Percentiles rank a stretch among this genome's conserved stretches.
phyloP scores from a whole-genome alignment of 2,888 invertebrate species.

The Eristalis tenax region DNA sequence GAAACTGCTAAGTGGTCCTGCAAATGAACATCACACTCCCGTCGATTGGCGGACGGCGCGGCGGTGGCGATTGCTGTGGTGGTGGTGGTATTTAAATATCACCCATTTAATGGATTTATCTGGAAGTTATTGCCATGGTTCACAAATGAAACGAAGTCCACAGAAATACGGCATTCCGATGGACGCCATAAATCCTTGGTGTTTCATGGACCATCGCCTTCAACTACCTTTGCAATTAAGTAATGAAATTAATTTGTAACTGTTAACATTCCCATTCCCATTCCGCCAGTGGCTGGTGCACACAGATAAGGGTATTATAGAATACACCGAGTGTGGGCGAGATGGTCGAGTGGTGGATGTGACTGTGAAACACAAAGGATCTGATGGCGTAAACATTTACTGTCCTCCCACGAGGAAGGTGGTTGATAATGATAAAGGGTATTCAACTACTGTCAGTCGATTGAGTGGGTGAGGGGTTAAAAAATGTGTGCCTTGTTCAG shows the following conservation, averaged over 20 bases:
- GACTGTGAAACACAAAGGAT: conserved; percentile 2
- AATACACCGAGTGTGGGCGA: no score
- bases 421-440: neutral
- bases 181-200: neutral
- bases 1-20: neutral
- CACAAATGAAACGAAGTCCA: neutral
- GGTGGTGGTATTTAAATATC: neutral
- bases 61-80: no score
- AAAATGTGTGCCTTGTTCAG: neutral
- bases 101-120: neutral
- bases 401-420: neutral
- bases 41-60: neutral
- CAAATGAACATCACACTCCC: neutral
- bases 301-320: conserved; percentile 16
- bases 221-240: conserved; percentile 13
- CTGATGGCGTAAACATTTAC: neutral
- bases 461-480: no score
- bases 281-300: neutral
- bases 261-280: conserved; percentile 7
- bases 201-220: neutral
- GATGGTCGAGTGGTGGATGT: neutral
- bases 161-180: no score
- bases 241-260: conserved; percentile 21
- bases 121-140: neutral
- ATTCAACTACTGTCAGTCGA: no score